Base-by-base conservation (phyloP, 2,888 invertebrate species). In the Horisme vitalbata region DNA sequence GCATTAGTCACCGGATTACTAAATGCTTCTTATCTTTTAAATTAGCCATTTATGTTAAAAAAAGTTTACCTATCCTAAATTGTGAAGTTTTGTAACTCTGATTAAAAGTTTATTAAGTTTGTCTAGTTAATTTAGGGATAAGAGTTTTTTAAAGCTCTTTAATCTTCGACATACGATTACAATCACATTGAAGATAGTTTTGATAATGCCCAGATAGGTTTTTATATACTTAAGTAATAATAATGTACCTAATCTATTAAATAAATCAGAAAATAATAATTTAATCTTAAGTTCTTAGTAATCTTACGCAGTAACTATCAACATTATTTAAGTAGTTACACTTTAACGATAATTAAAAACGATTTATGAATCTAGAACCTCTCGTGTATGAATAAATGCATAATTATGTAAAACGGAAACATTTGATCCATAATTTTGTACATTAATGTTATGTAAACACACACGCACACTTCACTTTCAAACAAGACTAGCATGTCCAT, bases 401-500 rank as follows among this genome's bases (percentile, higher is more conserved):
- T 49, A 39, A 39, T 39, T 45, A 49, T 44, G 49, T 28, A 48
- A 52, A 50, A 30, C 33, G 45, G 33, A 43, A 43, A 47, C 35
- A 34, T 20, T 43, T 51, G 21, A 33, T 34, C 14, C 26, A 38
- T 28, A 47, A 41, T 33, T 35, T 38, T 26, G 33, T 44, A n/a
- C n/a, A n/a, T n/a, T n/a, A n/a, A n/a, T n/a, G n/a, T n/a, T n/a
- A 20, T 21, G 28, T 35, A 35, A 35, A 34, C 38, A 44, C 35
- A 48, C 45, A 45, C 52, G 46, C 43, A 48, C 34, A 11, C 36
- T 43, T 39, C 32, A 45, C 37, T 46, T 46, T 43, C 44, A 48
- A 67, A 74, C 67, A 35, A 44, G 44, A 44, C 49, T 32, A 28
- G 35, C 70, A 63, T 69, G 67, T 65, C 67, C 67, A 75, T 75